phyloP scores from a whole-genome alignment of 2,797 vertebrate genomes.

The Hapalemur alaotrensis region DNA sequence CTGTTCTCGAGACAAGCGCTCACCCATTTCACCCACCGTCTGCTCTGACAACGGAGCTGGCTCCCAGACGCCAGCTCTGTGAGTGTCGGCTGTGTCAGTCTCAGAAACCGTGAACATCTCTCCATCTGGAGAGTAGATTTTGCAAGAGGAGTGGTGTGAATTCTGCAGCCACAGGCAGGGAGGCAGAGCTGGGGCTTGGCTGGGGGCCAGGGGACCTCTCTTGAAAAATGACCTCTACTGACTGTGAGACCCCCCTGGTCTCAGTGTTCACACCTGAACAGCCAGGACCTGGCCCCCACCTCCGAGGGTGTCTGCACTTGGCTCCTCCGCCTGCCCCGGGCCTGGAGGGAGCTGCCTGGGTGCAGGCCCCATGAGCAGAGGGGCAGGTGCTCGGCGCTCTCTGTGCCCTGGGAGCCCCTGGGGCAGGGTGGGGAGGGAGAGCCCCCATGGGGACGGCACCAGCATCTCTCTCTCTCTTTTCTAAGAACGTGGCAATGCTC shows the following conservation, averaged over 20 bases:
- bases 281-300: too few species aligned
- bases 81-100: too few species aligned
- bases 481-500: background rate
- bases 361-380: background rate
- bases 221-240: background rate
- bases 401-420: too few species aligned
- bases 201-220: background rate
- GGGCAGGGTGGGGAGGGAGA: background rate
- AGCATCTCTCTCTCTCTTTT: background rate
- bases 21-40: accelerated
- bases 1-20: accelerated
- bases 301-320: background rate
- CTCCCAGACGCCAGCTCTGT: too few species aligned
- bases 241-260: too few species aligned
- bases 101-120: background rate
- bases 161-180: background rate
- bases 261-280: background rate
- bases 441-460: background rate
- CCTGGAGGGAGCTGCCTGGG: background rate
- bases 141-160: background rate
- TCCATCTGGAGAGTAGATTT: background rate
- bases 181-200: background rate
- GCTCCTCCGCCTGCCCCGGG: background rate
- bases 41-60: background rate
- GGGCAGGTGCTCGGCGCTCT: background rate